Evolutionary conservation across 2,888 invertebrate species (phyloP).

Genomic region (Cotesia congregata): DNA sequence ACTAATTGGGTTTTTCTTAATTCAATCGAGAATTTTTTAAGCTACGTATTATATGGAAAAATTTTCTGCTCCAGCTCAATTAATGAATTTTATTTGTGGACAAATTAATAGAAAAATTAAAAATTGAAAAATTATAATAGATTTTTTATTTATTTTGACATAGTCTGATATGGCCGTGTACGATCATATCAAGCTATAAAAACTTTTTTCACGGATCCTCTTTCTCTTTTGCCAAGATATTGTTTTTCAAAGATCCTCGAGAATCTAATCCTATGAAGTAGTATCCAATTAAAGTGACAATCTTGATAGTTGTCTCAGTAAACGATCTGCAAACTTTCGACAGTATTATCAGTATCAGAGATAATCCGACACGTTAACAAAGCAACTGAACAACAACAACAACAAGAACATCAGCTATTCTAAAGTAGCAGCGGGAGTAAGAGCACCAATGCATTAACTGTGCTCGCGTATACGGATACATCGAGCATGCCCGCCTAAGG

Average conservation of each 20-base stretch:
- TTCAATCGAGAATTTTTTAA: too few species aligned
- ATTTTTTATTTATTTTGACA: too few species aligned
- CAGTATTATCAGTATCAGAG: neutral
- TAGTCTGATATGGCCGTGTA: too few species aligned
- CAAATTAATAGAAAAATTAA: too few species aligned
- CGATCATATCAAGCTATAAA: too few species aligned
- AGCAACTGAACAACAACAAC: constrained; percentile 23
- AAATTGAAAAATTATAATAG: too few species aligned
- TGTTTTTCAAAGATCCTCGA: neutral
- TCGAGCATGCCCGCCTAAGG: constrained; percentile 19
- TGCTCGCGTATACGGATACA: neutral
- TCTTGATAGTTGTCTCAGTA: constrained; percentile 30
- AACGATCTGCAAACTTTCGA: constrained; percentile 37
- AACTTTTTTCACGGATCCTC: too few species aligned
- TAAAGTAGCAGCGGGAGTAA: too few species aligned
- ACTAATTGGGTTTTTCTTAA: constrained; percentile 52
- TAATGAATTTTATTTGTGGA: too few species aligned
- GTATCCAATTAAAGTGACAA: constrained; percentile 26
- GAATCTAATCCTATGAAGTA: neutral
- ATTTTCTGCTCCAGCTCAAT: too few species aligned
- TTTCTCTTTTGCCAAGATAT: constrained; percentile 27
- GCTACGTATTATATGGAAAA: too few species aligned
- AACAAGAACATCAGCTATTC: neutral
- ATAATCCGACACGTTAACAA: constrained; percentile 36
- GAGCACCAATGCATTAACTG: constrained; percentile 30